Percentiles rank a stretch among this genome's conserved stretches.
phyloP scores from a whole-genome alignment of 1,140 invertebrate genomes.

The Eurosta solidaginis region DNA sequence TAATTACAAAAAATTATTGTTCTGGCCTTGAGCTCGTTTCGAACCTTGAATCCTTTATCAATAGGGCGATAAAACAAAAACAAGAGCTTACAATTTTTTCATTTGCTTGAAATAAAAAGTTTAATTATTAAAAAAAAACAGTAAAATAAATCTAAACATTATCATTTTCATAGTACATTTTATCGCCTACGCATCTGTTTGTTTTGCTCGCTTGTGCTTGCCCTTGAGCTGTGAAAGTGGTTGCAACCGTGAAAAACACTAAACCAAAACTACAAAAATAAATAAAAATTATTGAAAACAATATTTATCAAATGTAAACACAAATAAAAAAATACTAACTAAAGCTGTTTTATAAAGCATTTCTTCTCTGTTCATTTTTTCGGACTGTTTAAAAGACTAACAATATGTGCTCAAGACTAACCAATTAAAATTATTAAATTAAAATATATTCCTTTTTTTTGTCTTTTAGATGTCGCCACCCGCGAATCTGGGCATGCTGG shows the following conservation, averaged over 20 bases:
- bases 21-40: no score
- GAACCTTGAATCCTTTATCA: no score
- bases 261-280: neutral
- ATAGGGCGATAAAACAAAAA: no score
- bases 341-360: neutral
- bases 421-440: no score
- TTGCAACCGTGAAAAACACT: constrained; percentile 9
- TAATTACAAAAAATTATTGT: no score
- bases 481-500: constrained; percentile 50
- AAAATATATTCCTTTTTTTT: constrained; percentile 12
- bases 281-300: neutral
- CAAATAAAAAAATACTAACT: neutral
- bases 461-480: constrained; percentile 63
- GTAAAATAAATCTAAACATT: no score
- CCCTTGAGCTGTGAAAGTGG: constrained; percentile 26
- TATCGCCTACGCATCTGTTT: constrained; percentile 2
- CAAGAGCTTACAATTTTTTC: no score
- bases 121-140: no score
- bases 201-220: constrained; percentile 35
- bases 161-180: neutral
- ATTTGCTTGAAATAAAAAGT: no score
- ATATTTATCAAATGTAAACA: neutral
- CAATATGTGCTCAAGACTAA: neutral
- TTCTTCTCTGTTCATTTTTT: neutral
- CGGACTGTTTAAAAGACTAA: neutral